Conservation (phyloP, 2,113 vertebrate species). For the Dromiciops gliroides region DNA sequence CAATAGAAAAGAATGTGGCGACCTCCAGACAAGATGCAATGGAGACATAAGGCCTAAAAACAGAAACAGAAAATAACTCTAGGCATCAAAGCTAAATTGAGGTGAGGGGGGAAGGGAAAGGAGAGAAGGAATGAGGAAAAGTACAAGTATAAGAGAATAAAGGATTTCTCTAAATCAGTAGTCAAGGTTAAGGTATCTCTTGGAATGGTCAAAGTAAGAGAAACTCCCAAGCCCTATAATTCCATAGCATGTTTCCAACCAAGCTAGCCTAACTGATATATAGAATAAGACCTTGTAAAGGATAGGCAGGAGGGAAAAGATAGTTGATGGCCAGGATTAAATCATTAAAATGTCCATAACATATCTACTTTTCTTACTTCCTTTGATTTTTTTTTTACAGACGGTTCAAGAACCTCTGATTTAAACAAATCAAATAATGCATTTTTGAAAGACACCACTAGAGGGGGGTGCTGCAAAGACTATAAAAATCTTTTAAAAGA, state of each 20-base stretch:
- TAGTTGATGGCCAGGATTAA: not conserved
- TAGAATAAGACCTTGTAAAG: not conserved
- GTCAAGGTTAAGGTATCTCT: not conserved
- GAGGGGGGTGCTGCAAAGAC: constrained; percentile 67
- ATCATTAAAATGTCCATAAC: not conserved
- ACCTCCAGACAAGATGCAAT: not conserved
- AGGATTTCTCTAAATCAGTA: not conserved
- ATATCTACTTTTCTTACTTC: not conserved
- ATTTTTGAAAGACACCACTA: constrained; percentile 55
- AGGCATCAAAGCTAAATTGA: not conserved
- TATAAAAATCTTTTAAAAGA: constrained; percentile 21
- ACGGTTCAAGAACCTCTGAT: not conserved
- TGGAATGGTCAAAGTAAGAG: not conserved
- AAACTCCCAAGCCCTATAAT: not conserved
- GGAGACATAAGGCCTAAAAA: not conserved
- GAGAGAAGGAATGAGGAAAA: not conserved
- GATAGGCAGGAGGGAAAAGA: not conserved
- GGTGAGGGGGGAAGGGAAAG: not conserved
- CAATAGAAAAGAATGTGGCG: not conserved
- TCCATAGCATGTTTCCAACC: not conserved
- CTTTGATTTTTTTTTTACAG: not conserved
- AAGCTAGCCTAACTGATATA: not conserved
- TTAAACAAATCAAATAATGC: constrained; percentile 18
- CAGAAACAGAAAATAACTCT: not conserved
- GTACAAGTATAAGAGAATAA: not conserved